Percentiles rank a stretch among this genome's conserved stretches.
phyloP scores from a whole-genome alignment of 1,140 invertebrate genomes.

The Penaeus japonicus region DNA sequence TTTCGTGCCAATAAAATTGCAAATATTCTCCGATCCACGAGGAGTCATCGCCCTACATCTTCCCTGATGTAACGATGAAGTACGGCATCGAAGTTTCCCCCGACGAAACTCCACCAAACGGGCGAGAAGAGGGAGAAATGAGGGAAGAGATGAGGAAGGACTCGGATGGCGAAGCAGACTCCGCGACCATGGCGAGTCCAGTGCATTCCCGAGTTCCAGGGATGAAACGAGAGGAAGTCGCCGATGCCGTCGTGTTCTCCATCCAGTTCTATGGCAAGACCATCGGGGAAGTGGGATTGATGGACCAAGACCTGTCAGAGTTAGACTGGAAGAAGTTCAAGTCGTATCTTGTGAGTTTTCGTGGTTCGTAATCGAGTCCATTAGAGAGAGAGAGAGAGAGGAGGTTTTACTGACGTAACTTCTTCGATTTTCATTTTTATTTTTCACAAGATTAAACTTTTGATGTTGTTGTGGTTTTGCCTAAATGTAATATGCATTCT shows the following conservation, averaged over 20 bases:
- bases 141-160: neutral
- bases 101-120: neutral
- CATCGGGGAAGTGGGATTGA: conserved; percentile 37
- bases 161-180: neutral
- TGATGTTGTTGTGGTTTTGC: no score
- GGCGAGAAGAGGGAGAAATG: neutral
- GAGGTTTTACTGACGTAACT: no score
- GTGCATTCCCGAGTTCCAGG: neutral
- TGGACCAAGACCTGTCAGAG: conserved; percentile 41
- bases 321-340: conserved; percentile 52
- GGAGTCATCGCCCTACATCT: neutral
- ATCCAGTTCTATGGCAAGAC: conserved; percentile 51
- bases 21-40: neutral
- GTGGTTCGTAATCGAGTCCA: neutral
- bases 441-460: no score
- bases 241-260: conserved; percentile 41
- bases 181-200: neutral
- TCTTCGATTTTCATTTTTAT: no score
- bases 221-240: neutral
- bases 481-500: no score
- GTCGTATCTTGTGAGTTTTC: conserved; percentile 34
- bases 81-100: conserved; percentile 3
- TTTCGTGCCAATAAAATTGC: neutral
- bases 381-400: no score
- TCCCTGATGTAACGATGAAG: conserved; percentile 26